Evolutionary conservation across 2,113 vertebrate species (phyloP).

Genomic region (Erpornis zantholeuca): DNA sequence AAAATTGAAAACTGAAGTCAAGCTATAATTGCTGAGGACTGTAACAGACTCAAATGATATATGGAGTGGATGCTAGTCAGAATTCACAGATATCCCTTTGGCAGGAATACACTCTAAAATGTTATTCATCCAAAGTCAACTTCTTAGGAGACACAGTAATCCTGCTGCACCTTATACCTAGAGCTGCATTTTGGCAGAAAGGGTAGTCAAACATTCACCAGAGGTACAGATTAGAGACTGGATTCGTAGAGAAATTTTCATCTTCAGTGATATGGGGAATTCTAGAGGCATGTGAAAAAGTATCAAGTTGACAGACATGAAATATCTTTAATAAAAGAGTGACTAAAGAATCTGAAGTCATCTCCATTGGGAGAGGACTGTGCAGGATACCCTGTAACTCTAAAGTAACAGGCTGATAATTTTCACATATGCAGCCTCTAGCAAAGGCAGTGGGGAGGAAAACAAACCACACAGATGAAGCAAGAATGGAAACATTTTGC

Average conservation of each 20-base stretch:
- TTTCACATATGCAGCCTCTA: not conserved
- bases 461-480: not conserved
- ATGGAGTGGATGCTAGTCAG: not conserved
- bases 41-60: not conserved
- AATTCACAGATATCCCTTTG: not conserved
- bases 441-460: not conserved
- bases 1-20: not conserved
- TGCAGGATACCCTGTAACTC: not conserved
- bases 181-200: not conserved
- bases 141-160: not conserved
- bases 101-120: not conserved
- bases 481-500: not conserved
- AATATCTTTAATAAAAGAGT: not conserved
- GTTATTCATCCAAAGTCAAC: not conserved
- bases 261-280: not conserved
- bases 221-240: not conserved
- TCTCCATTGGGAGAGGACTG: not conserved
- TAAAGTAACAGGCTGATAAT: not conserved
- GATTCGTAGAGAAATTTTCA: not conserved
- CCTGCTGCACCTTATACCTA: not conserved
- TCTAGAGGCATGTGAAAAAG: not conserved
- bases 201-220: not conserved
- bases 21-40: not conserved
- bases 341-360: not conserved
- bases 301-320: not conserved